Evolutionary conservation across 2,888 invertebrate species (phyloP).

Genomic region (Caenorhabditis sinica): DNA sequence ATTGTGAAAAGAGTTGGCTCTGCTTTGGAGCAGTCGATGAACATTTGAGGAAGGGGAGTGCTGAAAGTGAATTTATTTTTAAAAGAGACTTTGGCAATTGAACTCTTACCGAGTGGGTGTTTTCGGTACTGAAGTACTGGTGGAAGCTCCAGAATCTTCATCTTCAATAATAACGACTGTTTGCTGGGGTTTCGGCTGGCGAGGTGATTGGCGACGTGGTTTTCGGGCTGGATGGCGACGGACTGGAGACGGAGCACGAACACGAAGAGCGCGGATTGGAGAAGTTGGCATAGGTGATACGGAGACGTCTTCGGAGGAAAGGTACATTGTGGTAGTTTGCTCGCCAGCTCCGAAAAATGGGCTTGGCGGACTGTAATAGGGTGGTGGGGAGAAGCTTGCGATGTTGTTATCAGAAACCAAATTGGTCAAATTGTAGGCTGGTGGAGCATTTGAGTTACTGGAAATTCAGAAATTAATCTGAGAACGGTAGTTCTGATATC

Average conservation of each 20-base stretch:
- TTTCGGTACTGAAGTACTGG: slow-evolving; percentile 44
- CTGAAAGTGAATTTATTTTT: slow-evolving; percentile 5
- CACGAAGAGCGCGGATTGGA: neutral
- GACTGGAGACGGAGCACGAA: slow-evolving; percentile 51
- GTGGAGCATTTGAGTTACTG: slow-evolving; percentile 63
- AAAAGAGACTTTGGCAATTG: no score
- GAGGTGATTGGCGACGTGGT: slow-evolving; percentile 49
- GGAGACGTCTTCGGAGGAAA: slow-evolving; percentile 45
- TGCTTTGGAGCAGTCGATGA: slow-evolving; percentile 73
- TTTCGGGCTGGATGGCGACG: slow-evolving; percentile 56
- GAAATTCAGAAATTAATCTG: neutral
- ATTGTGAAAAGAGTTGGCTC: slow-evolving; percentile 68
- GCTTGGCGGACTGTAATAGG: slow-evolving; percentile 58
- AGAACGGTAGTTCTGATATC: neutral
- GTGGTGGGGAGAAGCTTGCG: slow-evolving; percentile 64
- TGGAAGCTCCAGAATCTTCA: slow-evolving; percentile 35
- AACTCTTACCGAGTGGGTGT: slow-evolving; percentile 20
- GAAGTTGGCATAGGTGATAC: slow-evolving; percentile 28
- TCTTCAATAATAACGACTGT: slow-evolving; percentile 29
- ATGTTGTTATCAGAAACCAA: slow-evolving; percentile 52
- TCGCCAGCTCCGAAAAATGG: slow-evolving; percentile 47
- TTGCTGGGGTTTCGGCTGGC: slow-evolving; percentile 36
- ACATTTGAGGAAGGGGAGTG: slow-evolving; percentile 54
- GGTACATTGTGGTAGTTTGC: slow-evolving; percentile 52
- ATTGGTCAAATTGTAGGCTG: slow-evolving; percentile 54